Percentiles rank a stretch among this genome's conserved stretches.
phyloP scores from a whole-genome alignment of 2,888 invertebrate genomes.

The Fragum sueziense region DNA sequence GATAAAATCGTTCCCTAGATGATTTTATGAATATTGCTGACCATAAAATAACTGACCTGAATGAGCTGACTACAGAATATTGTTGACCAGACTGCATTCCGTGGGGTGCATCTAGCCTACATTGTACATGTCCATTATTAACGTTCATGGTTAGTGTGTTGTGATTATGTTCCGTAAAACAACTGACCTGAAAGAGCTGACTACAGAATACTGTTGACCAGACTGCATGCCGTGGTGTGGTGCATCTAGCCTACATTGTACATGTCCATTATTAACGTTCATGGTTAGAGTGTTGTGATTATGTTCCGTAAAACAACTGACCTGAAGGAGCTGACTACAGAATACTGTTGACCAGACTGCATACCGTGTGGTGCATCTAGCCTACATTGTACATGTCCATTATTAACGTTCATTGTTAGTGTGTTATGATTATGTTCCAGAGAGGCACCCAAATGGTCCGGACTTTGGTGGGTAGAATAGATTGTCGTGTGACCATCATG shows the following conservation, averaged over 20 bases:
- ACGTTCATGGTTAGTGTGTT: background rate
- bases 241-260: too few relatives aligned
- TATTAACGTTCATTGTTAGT: background rate
- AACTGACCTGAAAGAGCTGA: background rate
- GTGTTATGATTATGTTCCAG: background rate
- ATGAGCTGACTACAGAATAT: too few relatives aligned
- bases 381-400: slow-evolving; percentile 7
- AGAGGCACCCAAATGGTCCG: background rate
- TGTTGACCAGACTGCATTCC: too few relatives aligned
- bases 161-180: background rate
- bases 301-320: background rate
- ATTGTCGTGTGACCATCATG: slow-evolving; percentile 3
- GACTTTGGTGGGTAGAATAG: background rate
- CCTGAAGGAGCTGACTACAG: slow-evolving; percentile 13
- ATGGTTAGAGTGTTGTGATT: background rate
- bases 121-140: background rate
- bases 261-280: background rate
- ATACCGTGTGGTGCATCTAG: slow-evolving; percentile 3
- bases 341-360: background rate
- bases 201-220: background rate
- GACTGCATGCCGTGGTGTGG: too few relatives aligned
- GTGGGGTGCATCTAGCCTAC: too few relatives aligned
- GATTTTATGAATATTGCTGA: too few relatives aligned
- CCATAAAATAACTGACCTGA: too few relatives aligned
- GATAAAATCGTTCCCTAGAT: too few relatives aligned